Conservation (phyloP, 1,140 invertebrate species). For the Danaus plexippus region DNA sequence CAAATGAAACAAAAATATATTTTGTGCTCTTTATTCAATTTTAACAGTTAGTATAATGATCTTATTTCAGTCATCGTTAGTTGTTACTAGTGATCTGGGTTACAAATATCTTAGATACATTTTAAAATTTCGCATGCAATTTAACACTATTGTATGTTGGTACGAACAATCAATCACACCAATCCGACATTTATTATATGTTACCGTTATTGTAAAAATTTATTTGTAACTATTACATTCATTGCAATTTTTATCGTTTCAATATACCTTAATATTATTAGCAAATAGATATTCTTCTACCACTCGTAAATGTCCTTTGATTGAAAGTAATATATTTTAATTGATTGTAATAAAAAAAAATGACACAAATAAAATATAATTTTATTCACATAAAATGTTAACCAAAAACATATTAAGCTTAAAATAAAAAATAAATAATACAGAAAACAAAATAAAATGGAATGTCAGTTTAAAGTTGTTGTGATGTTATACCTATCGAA, state of each 20-base stretch:
- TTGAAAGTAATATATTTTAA: conserved; percentile 3
- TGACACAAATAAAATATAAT: too few relatives aligned
- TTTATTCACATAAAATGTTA: too few relatives aligned
- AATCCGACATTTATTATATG: conserved; percentile 14
- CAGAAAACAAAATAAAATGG: conserved; percentile 40
- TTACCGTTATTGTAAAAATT: conserved; percentile 43
- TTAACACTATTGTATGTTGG: conserved; percentile 15
- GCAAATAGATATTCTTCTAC: conserved; percentile 22
- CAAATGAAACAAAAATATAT: conserved; percentile 48
- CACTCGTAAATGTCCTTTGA: conserved; percentile 24
- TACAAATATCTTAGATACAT: conserved; percentile 22
- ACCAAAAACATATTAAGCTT: conserved; percentile 11
- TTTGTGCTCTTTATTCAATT: conserved; percentile 70
- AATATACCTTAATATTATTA: conserved; percentile 27
- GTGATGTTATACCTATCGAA: conserved; percentile 47
- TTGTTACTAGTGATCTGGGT: conserved; percentile 40
- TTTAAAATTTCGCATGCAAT: conserved; percentile 24
- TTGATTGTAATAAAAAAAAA: too few relatives aligned
- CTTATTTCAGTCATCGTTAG: conserved; percentile 67
- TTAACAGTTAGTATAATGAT: conserved; percentile 68
- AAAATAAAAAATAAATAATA: conserved; percentile 17
- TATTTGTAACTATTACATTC: conserved; percentile 47
- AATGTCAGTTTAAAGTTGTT: conserved; percentile 41
- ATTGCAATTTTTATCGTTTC: conserved; percentile 43
- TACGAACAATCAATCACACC: conserved; percentile 17